Base-by-base conservation (phyloP, 2,797 vertebrate species). In the Aplochiton taeniatus region DNA sequence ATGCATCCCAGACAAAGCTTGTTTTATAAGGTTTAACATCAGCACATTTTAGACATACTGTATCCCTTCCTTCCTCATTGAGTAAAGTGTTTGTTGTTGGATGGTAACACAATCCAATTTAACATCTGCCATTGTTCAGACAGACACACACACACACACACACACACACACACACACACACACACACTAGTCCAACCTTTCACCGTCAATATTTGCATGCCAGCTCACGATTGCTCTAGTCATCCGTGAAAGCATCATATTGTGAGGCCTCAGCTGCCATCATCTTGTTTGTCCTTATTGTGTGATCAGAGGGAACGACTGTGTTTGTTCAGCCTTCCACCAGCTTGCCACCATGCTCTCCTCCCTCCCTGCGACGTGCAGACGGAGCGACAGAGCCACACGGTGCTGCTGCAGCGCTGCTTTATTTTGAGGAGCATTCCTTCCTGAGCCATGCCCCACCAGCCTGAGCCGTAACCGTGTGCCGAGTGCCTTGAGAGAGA, bases 261-360 rank as follows among this genome's bases (percentile, higher is more conserved):
- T 49, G 14, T 17, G 45, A 50, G 65, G 57, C 61, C 54, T 43
- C n/a, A 0, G 61, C 72, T 66, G 52, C 79, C 77, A 61, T 66
- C 70, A 0, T 4, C 4, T 61, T 64, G 31, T 77, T 71, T 45
- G 31, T 55, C 50, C 14, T 51, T 1, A 0, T 1, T n/a, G 11
- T 0, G 58, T 60, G 58, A 63, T 49, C 72, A 1, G 49, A 73
- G 67, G 68, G 81, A 81, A 86, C 83, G 19, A 63, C 0, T 31
- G 0, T 84, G 81, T 90, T 90, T 89, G 85, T 80, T 88, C 87
- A 90, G 89, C 85, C 87, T 85, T 77, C 17, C 67, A 44, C 72
- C 78, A 69, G 80, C 83, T 65, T 60, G 63, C 65, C 65, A 8
- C 70, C 16, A 8, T 53, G 4, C 14, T 18, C 51, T 18, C 51